Evolutionary conservation across 2,888 invertebrate genomes (phyloP).

Genomic region (Zeuzera pyrina): DNA sequence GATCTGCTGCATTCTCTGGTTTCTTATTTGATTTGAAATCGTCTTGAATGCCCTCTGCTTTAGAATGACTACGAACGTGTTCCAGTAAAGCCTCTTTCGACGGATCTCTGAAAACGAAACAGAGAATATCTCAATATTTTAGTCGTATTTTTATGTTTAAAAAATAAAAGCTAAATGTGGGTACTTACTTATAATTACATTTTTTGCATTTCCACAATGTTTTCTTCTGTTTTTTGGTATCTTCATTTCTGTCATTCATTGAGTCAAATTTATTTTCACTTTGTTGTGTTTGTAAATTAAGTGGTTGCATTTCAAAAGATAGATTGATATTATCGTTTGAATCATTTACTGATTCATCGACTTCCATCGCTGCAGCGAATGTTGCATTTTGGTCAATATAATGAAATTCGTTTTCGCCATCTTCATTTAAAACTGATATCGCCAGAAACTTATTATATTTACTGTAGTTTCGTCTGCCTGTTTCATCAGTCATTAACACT

Average conservation of each 20-base stretch:
- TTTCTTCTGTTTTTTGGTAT: constrained; percentile 74
- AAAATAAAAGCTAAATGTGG: not conserved
- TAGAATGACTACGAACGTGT: constrained; percentile 61
- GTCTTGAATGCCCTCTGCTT: constrained; percentile 28
- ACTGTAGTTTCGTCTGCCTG: constrained; percentile 91
- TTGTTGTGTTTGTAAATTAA: constrained; percentile 68
- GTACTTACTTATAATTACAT: constrained; percentile 86
- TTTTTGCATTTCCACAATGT: constrained; percentile 92
- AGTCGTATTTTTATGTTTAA: not conserved
- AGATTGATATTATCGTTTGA: constrained; percentile 41
- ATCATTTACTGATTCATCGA: constrained; percentile 67
- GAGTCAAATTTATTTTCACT: constrained; percentile 36
- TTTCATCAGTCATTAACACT: constrained; percentile 93
- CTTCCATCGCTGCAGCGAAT: constrained; percentile 53
- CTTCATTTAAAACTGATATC: constrained; percentile 75
- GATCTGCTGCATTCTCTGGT: constrained; percentile 47
- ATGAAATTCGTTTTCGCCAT: constrained; percentile 64
- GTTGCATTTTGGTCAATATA: constrained; percentile 50
- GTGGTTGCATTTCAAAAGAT: constrained; percentile 74
- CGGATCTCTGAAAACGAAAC: constrained; percentile 45
- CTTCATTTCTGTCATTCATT: constrained; percentile 37
- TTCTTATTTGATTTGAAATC: constrained; percentile 34
- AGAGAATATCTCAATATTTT: constrained; percentile 1
- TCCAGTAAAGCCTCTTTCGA: constrained; percentile 62
- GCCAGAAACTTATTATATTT: constrained; percentile 92